Conservation (phyloP, 2,797 vertebrate genomes). For the Hippocampus kuda region DNA sequence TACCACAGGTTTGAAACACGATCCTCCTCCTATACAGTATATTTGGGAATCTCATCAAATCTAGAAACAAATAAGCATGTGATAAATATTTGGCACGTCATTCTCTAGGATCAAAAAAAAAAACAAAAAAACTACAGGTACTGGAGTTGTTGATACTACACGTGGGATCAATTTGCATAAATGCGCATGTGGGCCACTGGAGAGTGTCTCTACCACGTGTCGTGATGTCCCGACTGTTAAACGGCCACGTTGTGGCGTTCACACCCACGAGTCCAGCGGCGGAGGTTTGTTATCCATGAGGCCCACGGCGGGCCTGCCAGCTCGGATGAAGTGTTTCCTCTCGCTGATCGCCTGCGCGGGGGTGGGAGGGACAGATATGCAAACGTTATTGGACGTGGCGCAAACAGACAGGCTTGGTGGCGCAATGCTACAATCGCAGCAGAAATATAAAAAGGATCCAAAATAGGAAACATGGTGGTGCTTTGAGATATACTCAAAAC, state of each 20-base stretch:
- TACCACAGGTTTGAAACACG: neutral
- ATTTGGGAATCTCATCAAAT: neutral
- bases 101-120: constrained; percentile 44
- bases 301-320: constrained; percentile 91
- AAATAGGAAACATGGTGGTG: neutral
- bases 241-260: constrained; percentile 45
- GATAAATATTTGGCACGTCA: constrained; percentile 55
- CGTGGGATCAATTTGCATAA: constrained; percentile 36
- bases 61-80: constrained; percentile 1
- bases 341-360: constrained; percentile 81
- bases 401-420: neutral
- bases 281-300: constrained; percentile 95
- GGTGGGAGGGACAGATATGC: constrained; percentile 44
- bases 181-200: constrained; percentile 36
- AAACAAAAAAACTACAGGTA: constrained; percentile 17
- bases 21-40: no score
- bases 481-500: neutral
- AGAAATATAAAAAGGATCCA: neutral
- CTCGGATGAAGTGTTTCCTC: constrained; percentile 93
- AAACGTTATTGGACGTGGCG: constrained; percentile 11
- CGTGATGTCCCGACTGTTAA: constrained; percentile 4
- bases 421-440: neutral
- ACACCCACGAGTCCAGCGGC: constrained; percentile 99
- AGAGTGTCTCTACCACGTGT: constrained; percentile 39
- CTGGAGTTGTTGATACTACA: constrained; percentile 14